These are phyloP conservation scores for Cheilosia grossa DNA, from an alignment of 2,888 invertebrate species.

Conservation along the genomic window DNA sequence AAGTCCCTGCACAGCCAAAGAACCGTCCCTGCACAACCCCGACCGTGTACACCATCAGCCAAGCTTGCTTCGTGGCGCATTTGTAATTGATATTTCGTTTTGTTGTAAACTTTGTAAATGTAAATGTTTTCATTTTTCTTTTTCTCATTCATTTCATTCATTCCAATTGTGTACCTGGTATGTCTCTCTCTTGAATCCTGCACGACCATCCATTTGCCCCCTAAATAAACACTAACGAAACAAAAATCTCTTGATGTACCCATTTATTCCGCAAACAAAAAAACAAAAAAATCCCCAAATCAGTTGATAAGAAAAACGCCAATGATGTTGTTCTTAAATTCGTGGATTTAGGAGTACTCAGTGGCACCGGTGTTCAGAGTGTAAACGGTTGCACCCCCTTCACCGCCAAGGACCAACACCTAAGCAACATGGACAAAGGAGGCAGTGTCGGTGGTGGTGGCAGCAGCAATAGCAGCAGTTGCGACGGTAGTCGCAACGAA, in stretches of 20 bases:
- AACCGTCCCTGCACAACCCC: not conserved
- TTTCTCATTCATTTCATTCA: conserved; percentile 59
- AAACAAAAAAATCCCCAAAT: conserved; percentile 29
- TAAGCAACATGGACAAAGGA: conserved; percentile 64
- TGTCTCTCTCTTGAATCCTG: conserved; percentile 69
- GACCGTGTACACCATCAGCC: conserved; percentile 14
- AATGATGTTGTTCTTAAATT: conserved; percentile 81
- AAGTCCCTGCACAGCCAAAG: not conserved
- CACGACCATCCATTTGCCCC: conserved; percentile 64
- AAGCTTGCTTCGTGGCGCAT: conserved; percentile 22
- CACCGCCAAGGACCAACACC: conserved; percentile 64
- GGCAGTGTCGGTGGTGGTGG: conserved; percentile 41
- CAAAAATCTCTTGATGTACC: conserved; percentile 51
- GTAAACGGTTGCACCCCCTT: conserved; percentile 72
- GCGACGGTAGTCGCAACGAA: conserved; percentile 81
- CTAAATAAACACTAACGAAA: conserved; percentile 29
- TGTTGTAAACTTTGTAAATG: conserved; percentile 34
- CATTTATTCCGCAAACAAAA: conserved; percentile 37
- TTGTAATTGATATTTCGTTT: conserved; percentile 34
- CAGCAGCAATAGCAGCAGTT: conserved; percentile 76
- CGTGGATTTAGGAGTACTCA: conserved; percentile 78
- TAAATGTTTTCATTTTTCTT: conserved; percentile 40
- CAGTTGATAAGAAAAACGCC: conserved; percentile 81
- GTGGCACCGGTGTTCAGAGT: conserved; percentile 72
- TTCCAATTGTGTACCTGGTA: conserved; percentile 60